Evolutionary conservation across 2,113 vertebrate genomes (phyloP).

Genomic region (Tragelaphus scriptus): DNA sequence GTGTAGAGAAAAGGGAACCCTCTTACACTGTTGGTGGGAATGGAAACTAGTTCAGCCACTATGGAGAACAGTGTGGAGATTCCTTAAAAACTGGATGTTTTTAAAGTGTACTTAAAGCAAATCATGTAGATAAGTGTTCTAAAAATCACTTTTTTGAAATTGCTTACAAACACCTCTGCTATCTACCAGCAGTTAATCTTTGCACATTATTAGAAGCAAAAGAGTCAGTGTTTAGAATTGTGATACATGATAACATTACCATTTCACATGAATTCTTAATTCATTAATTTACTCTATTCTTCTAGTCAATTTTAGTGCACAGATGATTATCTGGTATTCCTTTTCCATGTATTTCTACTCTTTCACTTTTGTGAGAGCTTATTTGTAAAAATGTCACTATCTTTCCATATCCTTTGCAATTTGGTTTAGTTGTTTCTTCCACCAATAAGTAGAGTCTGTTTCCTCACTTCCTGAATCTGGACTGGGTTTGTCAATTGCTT

Average conservation of each 20-base stretch:
- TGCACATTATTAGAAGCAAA: neutral
- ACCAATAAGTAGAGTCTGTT: neutral
- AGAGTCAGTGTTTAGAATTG: neutral
- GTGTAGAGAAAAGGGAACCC: too few relatives aligned
- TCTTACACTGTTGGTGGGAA: too few relatives aligned
- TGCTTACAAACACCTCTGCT: neutral
- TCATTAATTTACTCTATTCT: neutral
- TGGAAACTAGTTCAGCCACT: too few relatives aligned
- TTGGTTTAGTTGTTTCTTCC: neutral
- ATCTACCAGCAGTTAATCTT: neutral
- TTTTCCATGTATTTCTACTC: neutral
- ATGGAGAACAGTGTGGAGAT: too few relatives aligned
- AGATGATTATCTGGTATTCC: neutral
- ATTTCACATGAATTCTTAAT: neutral
- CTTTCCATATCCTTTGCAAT: neutral
- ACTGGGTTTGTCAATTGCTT: neutral
- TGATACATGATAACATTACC: neutral
- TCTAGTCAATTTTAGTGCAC: neutral
- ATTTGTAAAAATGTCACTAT: neutral
- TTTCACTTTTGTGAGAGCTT: neutral
- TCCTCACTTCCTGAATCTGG: neutral
- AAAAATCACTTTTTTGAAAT: neutral
- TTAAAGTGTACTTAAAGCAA: neutral
- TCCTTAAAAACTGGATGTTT: too few relatives aligned
- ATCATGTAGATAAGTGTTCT: neutral